phyloP scores from a whole-genome alignment of 2,797 vertebrate genomes.

The Poliocrania exsul region DNA sequence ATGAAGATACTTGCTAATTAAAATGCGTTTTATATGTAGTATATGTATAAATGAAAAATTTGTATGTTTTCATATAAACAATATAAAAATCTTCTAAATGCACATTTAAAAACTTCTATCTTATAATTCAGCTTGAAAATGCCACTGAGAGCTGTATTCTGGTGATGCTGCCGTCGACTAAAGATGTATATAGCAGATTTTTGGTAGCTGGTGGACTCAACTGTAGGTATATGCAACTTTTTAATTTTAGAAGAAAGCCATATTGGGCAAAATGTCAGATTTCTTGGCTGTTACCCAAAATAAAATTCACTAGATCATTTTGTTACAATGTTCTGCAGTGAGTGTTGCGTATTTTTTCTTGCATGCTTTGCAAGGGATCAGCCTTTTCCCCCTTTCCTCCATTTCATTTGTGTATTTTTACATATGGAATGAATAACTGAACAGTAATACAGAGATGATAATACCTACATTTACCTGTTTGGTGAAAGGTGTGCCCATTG shows the following conservation, averaged over 20 bases:
- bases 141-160: slow-evolving; percentile 53
- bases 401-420: not conserved
- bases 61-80: slow-evolving; percentile 75
- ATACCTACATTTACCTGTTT: not conserved
- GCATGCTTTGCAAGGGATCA: not conserved
- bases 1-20: slow-evolving; percentile 55
- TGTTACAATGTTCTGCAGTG: slow-evolving; percentile 58
- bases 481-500: not conserved
- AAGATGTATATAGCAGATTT: slow-evolving; percentile 45
- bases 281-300: slow-evolving; percentile 72
- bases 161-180: slow-evolving; percentile 34
- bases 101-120: slow-evolving; percentile 58
- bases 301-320: slow-evolving; percentile 73
- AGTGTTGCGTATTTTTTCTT: slow-evolving; percentile 57
- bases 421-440: not conserved
- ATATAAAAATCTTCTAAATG: slow-evolving; percentile 64
- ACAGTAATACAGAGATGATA: rapidly evolving
- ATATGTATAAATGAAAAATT: slow-evolving; percentile 74
- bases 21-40: slow-evolving; percentile 68
- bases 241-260: slow-evolving; percentile 71
- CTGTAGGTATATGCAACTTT: slow-evolving; percentile 69
- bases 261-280: slow-evolving; percentile 71
- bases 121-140: slow-evolving; percentile 52
- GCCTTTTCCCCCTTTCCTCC: not conserved
- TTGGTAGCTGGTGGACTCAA: slow-evolving; percentile 49